phyloP scores from a whole-genome alignment of 1,140 invertebrate genomes.

The Melanaphis sacchari region DNA sequence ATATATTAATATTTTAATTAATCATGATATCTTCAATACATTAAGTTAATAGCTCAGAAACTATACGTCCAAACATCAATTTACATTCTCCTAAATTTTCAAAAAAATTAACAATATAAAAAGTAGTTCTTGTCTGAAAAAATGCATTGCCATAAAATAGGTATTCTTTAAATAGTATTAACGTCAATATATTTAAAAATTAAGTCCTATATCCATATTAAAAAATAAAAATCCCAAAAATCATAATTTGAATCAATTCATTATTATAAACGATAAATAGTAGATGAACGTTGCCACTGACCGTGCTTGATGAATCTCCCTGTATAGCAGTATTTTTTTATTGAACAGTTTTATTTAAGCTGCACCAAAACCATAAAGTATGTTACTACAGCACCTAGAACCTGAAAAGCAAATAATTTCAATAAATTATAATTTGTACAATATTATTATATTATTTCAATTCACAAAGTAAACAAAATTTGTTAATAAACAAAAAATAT shows the following conservation, averaged over 20 bases:
- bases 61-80: background rate
- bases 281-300: background rate
- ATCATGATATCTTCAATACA: background rate
- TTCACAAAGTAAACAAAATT: background rate
- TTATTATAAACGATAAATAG: background rate
- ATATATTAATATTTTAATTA: no score
- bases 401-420: constrained; percentile 66
- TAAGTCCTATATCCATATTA: background rate
- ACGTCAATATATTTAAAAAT: background rate
- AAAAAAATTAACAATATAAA: background rate
- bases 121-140: background rate
- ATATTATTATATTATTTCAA: background rate
- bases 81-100: background rate
- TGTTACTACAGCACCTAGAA: constrained; percentile 85
- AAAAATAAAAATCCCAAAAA: background rate
- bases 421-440: background rate
- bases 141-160: background rate
- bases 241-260: background rate
- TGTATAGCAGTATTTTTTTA: background rate
- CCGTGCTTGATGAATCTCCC: background rate
- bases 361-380: constrained; percentile 90
- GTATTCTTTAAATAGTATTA: background rate
- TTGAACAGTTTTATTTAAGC: constrained; percentile 71
- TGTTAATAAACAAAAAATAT: background rate
- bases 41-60: background rate